phyloP scores from a whole-genome alignment of 2,888 invertebrate genomes.

The Dicyrtoma fusca region DNA sequence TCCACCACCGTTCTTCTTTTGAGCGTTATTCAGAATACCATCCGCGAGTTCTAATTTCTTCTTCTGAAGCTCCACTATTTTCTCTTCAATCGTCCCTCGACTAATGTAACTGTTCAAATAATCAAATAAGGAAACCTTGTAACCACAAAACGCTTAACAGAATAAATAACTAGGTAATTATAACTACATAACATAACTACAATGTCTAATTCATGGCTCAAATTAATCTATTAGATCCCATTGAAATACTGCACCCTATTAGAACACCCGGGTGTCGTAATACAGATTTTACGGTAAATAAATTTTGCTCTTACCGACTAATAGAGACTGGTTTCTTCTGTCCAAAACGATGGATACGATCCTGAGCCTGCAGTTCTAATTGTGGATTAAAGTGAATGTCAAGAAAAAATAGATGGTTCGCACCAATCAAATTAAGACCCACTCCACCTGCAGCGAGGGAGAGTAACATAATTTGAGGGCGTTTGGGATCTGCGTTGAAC shows the following conservation, averaged over 20 bases:
- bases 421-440: constrained; percentile 90
- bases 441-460: constrained; percentile 94
- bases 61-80: constrained; percentile 78
- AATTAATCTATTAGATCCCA: too few species aligned
- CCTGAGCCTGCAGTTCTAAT: constrained; percentile 90
- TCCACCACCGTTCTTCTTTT: constrained; percentile 68
- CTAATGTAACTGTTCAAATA: constrained; percentile 75
- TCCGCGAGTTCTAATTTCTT: constrained; percentile 77
- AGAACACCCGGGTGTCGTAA: too few species aligned
- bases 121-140: too few species aligned
- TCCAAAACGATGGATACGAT: constrained; percentile 89
- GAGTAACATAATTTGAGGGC: constrained; percentile 68
- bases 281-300: too few species aligned
- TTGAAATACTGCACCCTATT: too few species aligned
- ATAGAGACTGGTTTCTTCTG: constrained; percentile 80
- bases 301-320: constrained; percentile 81
- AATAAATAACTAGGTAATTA: too few species aligned
- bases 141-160: too few species aligned
- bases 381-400: constrained; percentile 99
- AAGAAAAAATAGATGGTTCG: constrained; percentile 83
- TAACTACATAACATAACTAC: too few species aligned
- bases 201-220: too few species aligned
- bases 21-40: constrained; percentile 73
- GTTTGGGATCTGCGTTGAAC: constrained; percentile 43
- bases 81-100: constrained; percentile 83